Evolutionary conservation across 1,140 invertebrate species (phyloP).

Genomic region (Orchesella cincta): DNA sequence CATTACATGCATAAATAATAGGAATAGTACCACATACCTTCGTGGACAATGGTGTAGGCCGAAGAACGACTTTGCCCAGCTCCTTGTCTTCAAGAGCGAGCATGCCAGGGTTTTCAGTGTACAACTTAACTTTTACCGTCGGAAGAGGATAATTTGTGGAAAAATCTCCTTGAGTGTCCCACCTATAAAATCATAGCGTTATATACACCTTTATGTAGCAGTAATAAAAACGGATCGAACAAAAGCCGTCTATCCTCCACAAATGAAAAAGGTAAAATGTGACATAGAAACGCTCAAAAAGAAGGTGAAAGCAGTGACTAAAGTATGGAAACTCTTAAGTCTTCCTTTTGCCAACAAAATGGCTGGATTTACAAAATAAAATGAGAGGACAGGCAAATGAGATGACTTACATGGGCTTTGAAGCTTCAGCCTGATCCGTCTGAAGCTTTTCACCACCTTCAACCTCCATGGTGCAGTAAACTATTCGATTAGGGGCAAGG

Average conservation of each 20-base stretch:
- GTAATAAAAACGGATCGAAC: no score
- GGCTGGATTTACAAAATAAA: no score
- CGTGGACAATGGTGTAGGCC: constrained; percentile 85
- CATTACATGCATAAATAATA: no score
- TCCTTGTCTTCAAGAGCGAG: constrained; percentile 98
- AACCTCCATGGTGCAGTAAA: constrained; percentile 99
- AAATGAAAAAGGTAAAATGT: no score
- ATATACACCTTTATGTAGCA: constrained; percentile 21
- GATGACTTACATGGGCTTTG: constrained; percentile 87
- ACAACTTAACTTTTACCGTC: constrained; percentile 94
- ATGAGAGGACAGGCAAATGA: no score
- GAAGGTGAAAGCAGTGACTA: no score
- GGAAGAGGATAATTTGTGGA: constrained; percentile 95
- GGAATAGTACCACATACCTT: constrained; percentile 63
- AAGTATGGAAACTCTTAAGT: no score
- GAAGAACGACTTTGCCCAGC: constrained; percentile 88
- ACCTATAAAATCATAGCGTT: constrained; percentile 62
- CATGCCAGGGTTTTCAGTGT: constrained; percentile 96
- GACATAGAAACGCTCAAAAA: no score
- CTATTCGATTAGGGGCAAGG: constrained; percentile 92
- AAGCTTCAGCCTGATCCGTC: constrained; percentile 98
- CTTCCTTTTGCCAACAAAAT: no score
- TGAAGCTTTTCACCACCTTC: constrained; percentile 97
- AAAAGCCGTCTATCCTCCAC: no score
- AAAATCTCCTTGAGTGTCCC: constrained; percentile 98